Base-by-base conservation (phyloP, 2,888 invertebrate genomes). In the Timema podura region DNA sequence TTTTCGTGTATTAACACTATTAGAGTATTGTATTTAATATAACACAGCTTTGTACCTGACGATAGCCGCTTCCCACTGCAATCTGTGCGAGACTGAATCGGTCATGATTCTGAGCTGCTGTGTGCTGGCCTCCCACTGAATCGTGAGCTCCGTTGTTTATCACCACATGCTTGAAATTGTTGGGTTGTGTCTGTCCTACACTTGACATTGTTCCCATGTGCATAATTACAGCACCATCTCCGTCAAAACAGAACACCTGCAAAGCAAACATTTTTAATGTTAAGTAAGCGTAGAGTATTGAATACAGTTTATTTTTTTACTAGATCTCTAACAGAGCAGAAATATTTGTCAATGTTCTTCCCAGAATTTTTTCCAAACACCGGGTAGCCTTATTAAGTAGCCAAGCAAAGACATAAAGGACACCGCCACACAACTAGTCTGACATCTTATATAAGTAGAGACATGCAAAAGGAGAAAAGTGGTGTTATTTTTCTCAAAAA, bases 121-220 rank as follows among this genome's bases (percentile, higher is more conserved):
- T 81, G 6, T 81, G 81, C 73, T 82, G 82, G 5, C 82, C 82
- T 47, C 82, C 82, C 1, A 82, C 82, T 16, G 81, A 81, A 72
- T 83, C 82, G 74, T 83, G 82, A 45, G 80, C 78, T 51, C 82
- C 82, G 73, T 83, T 83, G 74, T 82, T 83, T 70, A 83, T 76
- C 48, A 82, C 77, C 49, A 83, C 78, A 72, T 83, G 82, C 69
- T 79, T 80, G 48, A 81, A 78, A 72, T 83, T 82, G 5, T 75
- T 64, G n/a, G 79, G 79, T 6, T 68, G 61, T 5, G 65, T 13
- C 46, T 71, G 80, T 16, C 81, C 82, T 30, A 82, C 76, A 2
- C 80, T 80, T 59, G 81, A 80, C 72, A 82, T 72, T 54, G 79
- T 72, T 48, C 82, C 82, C 80, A 82, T 80, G 74, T 82, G 82